Evolutionary conservation across 2,797 vertebrate species (phyloP), one percentile per base, ranked within the genome.

Genomic region (Thunnus albacares): DNA sequence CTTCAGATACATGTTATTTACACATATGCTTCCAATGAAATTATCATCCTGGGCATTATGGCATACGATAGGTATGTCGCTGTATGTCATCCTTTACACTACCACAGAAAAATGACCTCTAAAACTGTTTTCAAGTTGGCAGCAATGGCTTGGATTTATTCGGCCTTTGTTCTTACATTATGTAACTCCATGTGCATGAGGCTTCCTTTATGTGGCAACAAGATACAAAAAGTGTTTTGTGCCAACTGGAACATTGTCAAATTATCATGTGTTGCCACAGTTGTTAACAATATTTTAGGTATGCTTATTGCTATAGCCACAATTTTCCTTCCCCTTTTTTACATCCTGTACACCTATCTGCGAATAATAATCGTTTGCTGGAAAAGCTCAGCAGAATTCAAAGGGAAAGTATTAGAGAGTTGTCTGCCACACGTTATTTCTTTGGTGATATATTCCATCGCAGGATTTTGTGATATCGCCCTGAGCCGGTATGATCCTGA

Each of bases 41-140:
- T 90, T 4, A 85, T 80, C 12, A 78, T 89, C 41, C 80, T 93
- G 9, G 49, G 80, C 41, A 62, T 92, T 4, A 92, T 93, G 84
- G 90, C 87, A 3, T 86, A 92, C 64, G 93, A 94, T 38, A 73
- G 91, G 61, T 94, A 91, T 51, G 62, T 89, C 4, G 90, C 93
- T 15, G 69, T 93, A 0, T 93, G 91, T 66, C 62, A 89, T n/a
- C 89, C 92, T 72, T 64, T 94, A 28, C 85, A 89, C 33, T 93
- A 94, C 41, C 73, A 90, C 63, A 85, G 11, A 8, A 91, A 77
- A 30, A 90, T 94, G 83, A 89, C 65, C 1, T 4, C 30, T 3
- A 83, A 75, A 58, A 81, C 20, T 1, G 90, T 87, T 1, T 30
- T 6, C 3, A 47, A 11, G 2, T 61, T 94, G 74, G 41, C 57